Base-by-base conservation (phyloP, 1,140 invertebrate genomes). In the Pachypeltis micranthus region DNA sequence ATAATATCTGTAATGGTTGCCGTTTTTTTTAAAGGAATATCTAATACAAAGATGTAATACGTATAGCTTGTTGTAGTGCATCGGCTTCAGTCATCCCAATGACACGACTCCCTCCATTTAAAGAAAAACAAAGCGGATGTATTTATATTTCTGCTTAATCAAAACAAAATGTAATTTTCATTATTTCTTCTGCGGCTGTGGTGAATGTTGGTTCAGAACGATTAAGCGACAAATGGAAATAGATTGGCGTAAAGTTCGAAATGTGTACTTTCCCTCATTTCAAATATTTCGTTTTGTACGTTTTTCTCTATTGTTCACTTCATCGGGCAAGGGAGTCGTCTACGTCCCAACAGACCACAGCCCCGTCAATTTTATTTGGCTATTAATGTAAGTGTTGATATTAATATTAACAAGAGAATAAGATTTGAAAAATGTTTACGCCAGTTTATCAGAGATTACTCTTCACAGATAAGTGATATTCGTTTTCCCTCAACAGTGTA, bases 391-490 rank as follows among this genome's bases (percentile, higher is more conserved):
- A n/a, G n/a, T n/a, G n/a, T n/a, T n/a, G n/a, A n/a, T n/a, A n/a
- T n/a, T n/a, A n/a, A n/a, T n/a, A n/a, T n/a, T n/a, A 51, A 51
- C 12, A 51, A 51, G 21, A 10, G 21, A 51, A 51, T 7, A 16
- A 51, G 4, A 21, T 51, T 51, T 14, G 23, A 39, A 39, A 10
- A 16, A 39, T 51, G 12, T 51, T 51, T 21, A 21, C 23, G 23
- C 47, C 12, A 51, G 47, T 51, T 10, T 51, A 51, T 51, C 47
- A 51, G 47, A 51, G 47, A 51, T 51, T 51, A 51, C 47, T 51
- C 47, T 51, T 16, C 47, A 16, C 23, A 51, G 47, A 51, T 39
- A 51, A 51, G 23, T 7, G 47, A n/a, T n/a, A n/a, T n/a, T n/a
- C n/a, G n/a, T n/a, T n/a, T n/a, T n/a, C n/a, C n/a, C n/a, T n/a